Evolutionary conservation across 2,888 invertebrate genomes (phyloP), one percentile per base, ranked within the genome.

Genomic region (Abrostola triplasia): DNA sequence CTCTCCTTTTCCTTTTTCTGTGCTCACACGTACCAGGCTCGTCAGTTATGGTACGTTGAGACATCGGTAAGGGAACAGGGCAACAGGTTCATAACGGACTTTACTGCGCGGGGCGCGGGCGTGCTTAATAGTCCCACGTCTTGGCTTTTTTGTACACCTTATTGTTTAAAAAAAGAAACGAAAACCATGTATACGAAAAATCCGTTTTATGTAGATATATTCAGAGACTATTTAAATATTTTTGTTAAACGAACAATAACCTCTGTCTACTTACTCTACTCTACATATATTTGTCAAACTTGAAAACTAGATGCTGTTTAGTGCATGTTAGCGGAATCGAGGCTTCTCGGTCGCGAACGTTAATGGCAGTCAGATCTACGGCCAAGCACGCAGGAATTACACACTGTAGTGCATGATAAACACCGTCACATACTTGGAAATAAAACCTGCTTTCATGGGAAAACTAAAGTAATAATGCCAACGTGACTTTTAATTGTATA

Each of bases 291-390:
- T 47, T 47, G 40, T 47, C 38, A 47, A 62, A 55, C 44, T 37
- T 42, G 13, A 41, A 47, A 62, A 55, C 44, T 37, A 49, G 13
- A 41, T 36, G 13, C 10, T 49, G 11, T 44, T 49, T 47, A 44
- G 10, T 48, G 24, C 58, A 47, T 56, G 60, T 76, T 70, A 42
- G 65, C 69, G 64, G 61, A 72, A 77, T 71, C 70, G 76, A 61
- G 81, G 79, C 72, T 71, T 81, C 70, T 69, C 75, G 81, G 79
- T 70, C 74, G 73, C 69, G 69, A 62, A 65, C 60, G 76, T 37
- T 66, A 67, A 69, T 65, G 63, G 11, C 13, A 67, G 55, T 40
- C 60, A 61, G 59, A 64, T 56, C 42, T 58, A 55, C 53, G 64
- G 59, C 60, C 63, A 55, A 60, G 64, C 64, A 67, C 63, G 70